Evolutionary conservation across 64 coral and sea anemone genomes (phyloP).

Genomic region (Montipora foliosa): DNA sequence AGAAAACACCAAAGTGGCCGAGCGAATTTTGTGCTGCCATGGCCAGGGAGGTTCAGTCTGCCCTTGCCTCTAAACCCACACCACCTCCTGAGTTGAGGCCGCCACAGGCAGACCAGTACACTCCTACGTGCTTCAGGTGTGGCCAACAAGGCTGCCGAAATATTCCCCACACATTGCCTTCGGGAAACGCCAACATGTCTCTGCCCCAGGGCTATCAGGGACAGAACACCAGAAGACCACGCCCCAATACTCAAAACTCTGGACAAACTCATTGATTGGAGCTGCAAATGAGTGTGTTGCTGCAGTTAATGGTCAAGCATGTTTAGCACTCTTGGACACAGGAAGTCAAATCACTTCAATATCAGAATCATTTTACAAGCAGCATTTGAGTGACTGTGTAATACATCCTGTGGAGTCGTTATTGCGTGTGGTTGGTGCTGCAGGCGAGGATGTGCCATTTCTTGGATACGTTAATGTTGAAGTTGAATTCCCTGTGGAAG

Average conservation of each 20-base stretch:
- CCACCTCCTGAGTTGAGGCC: neutral
- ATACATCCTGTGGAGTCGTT: no score
- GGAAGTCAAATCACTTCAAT: no score
- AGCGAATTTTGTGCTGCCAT: no score
- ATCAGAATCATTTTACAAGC: no score
- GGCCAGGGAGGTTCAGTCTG: no score
- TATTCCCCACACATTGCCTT: neutral
- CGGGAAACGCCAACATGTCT: neutral
- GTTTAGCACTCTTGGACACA: neutral
- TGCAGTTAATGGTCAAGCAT: neutral
- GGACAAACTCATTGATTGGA: neutral
- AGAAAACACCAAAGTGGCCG: no score
- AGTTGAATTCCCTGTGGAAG: slow-evolving; percentile 58
- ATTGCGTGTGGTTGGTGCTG: slow-evolving; percentile 58
- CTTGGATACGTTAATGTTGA: slow-evolving; percentile 58
- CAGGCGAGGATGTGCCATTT: slow-evolving; percentile 62
- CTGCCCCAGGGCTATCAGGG: neutral
- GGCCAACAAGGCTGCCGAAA: neutral
- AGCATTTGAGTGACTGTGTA: no score
- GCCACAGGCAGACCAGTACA: slow-evolving; percentile 29
- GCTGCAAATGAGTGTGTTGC: neutral
- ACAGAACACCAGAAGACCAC: neutral
- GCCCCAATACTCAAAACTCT: neutral
- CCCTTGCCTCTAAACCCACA: neutral
- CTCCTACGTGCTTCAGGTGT: neutral